Base-by-base conservation (phyloP, 2,888 invertebrate genomes). In the Cosmia trapezina region DNA sequence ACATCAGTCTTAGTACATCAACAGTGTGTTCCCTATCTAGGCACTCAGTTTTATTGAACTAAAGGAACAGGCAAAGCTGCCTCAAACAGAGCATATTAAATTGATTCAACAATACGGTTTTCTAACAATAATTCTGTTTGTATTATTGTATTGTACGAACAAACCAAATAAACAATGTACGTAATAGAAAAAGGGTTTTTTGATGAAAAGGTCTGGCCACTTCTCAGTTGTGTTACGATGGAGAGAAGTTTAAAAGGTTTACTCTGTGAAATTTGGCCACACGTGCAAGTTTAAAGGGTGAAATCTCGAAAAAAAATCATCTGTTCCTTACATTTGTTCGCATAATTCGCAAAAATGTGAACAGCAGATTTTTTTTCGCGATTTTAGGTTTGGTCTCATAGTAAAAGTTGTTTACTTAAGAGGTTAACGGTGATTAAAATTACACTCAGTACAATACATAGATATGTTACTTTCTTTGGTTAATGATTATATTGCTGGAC, bases 151-250 rank as follows among this genome's bases (percentile, higher is more conserved):
- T 61, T 65, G 65, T 72, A 45, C 33, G 64, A 37, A 70, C 61
- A 73, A 73, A 70, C 64, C 70, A 72, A 75, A 70, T 41, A 41
- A 69, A 69, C 70, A 73, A 70, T 73, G 49, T 43, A 61, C 8
- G 51, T 70, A 78, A 84, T 72, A 66, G 60, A 72, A 75, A 75
- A 70, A 75, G 61, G 78, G 59, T 65, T 78, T 67, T 73, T 73
- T 84, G 73, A 73, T 76, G 71, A 73, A 81, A 84, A 64, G 73
- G 64, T 22, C 47, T 66, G 41, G 65, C 70, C 67, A 67, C 62
- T 69, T 82, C 62, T 51, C 47, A 19, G 56, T 54, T 14, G n/a
- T 53, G 69, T 61, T 8, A 54, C 4, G 0, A 12, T 7, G 19
- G 1, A 73, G n/a, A 0, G 17, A n/a, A 60, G 2, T 19, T 2